phyloP scores from a whole-genome alignment of 2,888 invertebrate species.

The Orthosia incerta region DNA sequence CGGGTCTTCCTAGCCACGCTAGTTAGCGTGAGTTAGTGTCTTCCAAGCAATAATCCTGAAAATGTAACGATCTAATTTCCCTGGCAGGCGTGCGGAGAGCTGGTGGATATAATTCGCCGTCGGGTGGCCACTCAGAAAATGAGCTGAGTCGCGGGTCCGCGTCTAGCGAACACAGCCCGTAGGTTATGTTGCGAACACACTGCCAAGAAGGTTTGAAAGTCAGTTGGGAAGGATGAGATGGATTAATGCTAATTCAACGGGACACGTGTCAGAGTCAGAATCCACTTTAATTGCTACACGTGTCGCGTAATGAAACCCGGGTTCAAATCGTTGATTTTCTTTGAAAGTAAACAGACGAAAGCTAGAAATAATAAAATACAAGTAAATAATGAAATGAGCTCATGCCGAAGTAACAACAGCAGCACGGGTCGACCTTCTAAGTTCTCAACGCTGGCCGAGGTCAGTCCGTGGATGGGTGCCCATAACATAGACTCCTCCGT shows the following conservation, averaged over 20 bases:
- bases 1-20: slow-evolving; percentile 14
- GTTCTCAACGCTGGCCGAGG: too few species aligned
- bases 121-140: slow-evolving; percentile 81
- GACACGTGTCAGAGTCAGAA: slow-evolving; percentile 3
- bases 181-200: slow-evolving; percentile 64
- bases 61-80: slow-evolving; percentile 74
- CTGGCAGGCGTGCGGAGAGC: slow-evolving; percentile 68
- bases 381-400: too few species aligned
- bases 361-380: too few species aligned
- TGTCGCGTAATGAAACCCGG: slow-evolving; percentile 6
- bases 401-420: too few species aligned
- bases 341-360: not conserved
- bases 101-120: slow-evolving; percentile 79
- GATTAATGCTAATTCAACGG: too few species aligned
- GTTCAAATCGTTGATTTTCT: not conserved
- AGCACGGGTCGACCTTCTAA: too few species aligned
- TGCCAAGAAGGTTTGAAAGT: slow-evolving; percentile 1
- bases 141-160: slow-evolving; percentile 79
- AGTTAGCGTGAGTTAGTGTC: slow-evolving; percentile 49
- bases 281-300: slow-evolving; percentile 4
- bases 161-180: slow-evolving; percentile 69
- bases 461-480: too few species aligned
- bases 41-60: slow-evolving; percentile 66
- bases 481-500: too few species aligned
- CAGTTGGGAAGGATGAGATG: not conserved